These are phyloP conservation scores for Chrysina gloriosa DNA, from an alignment of 2,888 invertebrate species.

Conservation along the genomic window DNA sequence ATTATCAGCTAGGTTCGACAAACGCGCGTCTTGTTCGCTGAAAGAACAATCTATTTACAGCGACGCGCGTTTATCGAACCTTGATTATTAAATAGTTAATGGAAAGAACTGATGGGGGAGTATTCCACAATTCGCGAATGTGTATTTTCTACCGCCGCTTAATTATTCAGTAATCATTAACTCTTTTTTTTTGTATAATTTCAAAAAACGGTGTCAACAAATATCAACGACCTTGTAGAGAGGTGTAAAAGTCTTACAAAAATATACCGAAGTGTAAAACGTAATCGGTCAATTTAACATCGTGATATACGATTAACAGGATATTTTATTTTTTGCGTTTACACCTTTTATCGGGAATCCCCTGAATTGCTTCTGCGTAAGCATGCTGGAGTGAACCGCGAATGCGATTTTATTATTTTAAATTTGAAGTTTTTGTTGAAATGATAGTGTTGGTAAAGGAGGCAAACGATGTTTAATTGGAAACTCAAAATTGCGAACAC, in stretches of 20 bases:
- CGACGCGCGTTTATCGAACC: too few relatives aligned
- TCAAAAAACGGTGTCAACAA: slow-evolving; percentile 18
- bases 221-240: slow-evolving; percentile 34
- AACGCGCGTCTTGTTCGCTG: too few relatives aligned
- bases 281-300: slow-evolving; percentile 33
- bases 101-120: too few relatives aligned
- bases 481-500: too few relatives aligned
- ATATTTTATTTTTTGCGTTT: slow-evolving; percentile 4
- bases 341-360: background rate
- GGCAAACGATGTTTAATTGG: background rate
- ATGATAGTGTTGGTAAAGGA: slow-evolving; percentile 1
- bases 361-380: background rate
- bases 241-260: slow-evolving; percentile 36
- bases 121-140: too few relatives aligned
- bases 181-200: background rate
- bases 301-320: slow-evolving; percentile 16
- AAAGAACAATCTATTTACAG: too few relatives aligned
- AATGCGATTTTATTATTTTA: background rate
- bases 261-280: slow-evolving; percentile 36
- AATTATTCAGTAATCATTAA: too few relatives aligned
- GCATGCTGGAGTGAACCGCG: background rate
- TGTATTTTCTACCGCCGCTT: too few relatives aligned
- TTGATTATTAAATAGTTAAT: too few relatives aligned
- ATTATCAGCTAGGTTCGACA: too few relatives aligned
- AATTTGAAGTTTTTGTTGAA: background rate